Conservation (phyloP, 64 coral and sea anemone genomes). For the Dendrophyllia cribrosa region DNA sequence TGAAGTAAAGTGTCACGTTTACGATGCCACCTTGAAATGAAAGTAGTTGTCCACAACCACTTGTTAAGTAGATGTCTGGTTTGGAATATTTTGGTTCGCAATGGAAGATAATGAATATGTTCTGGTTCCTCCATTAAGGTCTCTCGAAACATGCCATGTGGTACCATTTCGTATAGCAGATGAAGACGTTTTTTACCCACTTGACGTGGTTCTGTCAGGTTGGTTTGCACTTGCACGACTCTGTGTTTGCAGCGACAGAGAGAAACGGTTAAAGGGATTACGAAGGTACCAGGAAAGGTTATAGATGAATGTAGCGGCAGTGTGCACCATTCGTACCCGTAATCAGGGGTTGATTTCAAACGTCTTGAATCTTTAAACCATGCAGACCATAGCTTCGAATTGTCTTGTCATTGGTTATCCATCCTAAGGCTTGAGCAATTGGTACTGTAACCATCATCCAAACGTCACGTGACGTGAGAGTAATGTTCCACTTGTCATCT, state of each 20-base stretch:
- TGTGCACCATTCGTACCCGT: background rate
- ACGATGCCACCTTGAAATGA: background rate
- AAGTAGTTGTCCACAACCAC: background rate
- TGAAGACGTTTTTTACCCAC: background rate
- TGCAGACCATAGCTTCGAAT: background rate
- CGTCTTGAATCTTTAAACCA: background rate
- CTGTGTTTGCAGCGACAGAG: conserved; percentile 2
- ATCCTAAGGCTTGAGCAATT: background rate
- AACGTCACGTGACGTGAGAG: background rate
- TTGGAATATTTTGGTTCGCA: background rate
- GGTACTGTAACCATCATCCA: background rate
- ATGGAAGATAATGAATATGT: background rate
- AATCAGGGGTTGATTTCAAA: background rate
- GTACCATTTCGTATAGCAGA: conserved; percentile 6
- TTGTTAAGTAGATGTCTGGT: conserved; percentile 13
- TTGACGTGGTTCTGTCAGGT: background rate
- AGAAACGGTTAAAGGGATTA: background rate
- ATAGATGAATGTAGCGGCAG: background rate
- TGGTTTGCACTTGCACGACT: background rate
- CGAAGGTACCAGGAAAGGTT: background rate
- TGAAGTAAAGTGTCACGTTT: background rate
- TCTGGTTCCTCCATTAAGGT: background rate
- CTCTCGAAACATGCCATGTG: background rate
- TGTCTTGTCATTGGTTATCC: background rate
- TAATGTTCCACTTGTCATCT: background rate